These are phyloP conservation scores for Lepus americanus DNA, from an alignment of 2,113 vertebrate genomes.

Conservation along the genomic window DNA sequence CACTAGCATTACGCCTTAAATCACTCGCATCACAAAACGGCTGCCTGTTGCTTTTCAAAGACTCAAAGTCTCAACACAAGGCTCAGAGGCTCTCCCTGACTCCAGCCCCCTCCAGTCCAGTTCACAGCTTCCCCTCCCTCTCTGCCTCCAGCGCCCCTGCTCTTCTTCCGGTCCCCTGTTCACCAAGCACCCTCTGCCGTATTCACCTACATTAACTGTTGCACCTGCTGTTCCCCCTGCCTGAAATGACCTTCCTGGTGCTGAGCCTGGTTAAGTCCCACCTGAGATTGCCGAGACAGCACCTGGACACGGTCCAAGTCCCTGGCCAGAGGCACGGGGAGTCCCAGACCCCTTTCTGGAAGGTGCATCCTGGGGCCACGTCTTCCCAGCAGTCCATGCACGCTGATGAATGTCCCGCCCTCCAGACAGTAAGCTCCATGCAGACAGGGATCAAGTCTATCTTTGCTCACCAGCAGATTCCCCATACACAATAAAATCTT, in stretches of 20 bases:
- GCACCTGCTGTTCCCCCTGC: neutral
- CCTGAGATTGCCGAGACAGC: neutral
- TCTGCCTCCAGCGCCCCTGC: neutral
- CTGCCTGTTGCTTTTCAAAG: neutral
- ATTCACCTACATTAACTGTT: neutral
- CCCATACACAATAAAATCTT: neutral
- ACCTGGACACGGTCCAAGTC: neutral
- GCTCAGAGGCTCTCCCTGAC: fast-evolving
- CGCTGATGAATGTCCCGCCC: neutral
- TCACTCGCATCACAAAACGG: fast-evolving
- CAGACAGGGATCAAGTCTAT: neutral
- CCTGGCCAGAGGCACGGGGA: neutral
- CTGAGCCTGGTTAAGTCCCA: neutral
- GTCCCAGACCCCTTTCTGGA: neutral
- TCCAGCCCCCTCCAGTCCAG: neutral
- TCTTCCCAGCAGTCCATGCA: neutral
- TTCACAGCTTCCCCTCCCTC: neutral
- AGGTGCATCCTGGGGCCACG: neutral
- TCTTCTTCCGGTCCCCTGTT: neutral
- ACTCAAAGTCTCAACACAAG: neutral
- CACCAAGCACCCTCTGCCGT: neutral
- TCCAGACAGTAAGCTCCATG: neutral
- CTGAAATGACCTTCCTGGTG: neutral
- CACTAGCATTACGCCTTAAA: neutral
- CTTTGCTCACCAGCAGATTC: neutral